These are phyloP conservation scores for Anguilla japonica DNA, from an alignment of 2,113 vertebrate genomes.

Conservation along the genomic window DNA sequence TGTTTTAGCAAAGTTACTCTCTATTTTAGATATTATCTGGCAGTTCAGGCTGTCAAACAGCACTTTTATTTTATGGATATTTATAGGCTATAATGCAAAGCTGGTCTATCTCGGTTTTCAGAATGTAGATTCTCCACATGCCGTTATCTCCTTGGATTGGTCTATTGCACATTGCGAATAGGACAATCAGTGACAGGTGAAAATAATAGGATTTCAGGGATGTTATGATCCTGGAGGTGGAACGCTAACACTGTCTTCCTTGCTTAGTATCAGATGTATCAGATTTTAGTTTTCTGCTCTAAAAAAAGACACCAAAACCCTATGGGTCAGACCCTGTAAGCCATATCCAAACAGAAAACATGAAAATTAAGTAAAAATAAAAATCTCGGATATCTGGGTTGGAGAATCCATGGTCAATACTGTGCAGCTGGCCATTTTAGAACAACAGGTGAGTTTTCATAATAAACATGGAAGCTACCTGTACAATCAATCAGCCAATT, in stretches of 20 bases:
- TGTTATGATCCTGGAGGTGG: conserved; percentile 46
- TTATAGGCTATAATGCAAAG: neutral
- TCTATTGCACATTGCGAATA: neutral
- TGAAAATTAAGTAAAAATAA: neutral
- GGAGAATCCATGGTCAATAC: conserved; percentile 85
- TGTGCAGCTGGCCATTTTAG: conserved; percentile 90
- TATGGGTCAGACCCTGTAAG: conserved; percentile 46
- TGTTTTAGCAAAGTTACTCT: neutral
- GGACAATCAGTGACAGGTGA: conserved; percentile 16
- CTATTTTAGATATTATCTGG: neutral
- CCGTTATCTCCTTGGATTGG: neutral
- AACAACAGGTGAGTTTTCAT: conserved; percentile 34
- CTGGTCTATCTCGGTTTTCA: neutral
- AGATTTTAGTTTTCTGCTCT: conserved; percentile 49
- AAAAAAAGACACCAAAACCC: conserved; percentile 54
- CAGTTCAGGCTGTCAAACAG: neutral
- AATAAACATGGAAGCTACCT: conserved; percentile 3
- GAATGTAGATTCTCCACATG: neutral
- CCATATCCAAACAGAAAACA: conserved; percentile 13
- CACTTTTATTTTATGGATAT: neutral
- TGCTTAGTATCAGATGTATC: conserved; percentile 40
- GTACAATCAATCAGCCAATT: neutral
- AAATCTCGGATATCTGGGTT: conserved; percentile 70
- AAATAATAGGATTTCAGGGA: conserved; percentile 53
- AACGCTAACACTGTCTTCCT: conserved; percentile 55